phyloP scores from a whole-genome alignment of 1,140 invertebrate species.

The Dinoponera quadriceps region DNA sequence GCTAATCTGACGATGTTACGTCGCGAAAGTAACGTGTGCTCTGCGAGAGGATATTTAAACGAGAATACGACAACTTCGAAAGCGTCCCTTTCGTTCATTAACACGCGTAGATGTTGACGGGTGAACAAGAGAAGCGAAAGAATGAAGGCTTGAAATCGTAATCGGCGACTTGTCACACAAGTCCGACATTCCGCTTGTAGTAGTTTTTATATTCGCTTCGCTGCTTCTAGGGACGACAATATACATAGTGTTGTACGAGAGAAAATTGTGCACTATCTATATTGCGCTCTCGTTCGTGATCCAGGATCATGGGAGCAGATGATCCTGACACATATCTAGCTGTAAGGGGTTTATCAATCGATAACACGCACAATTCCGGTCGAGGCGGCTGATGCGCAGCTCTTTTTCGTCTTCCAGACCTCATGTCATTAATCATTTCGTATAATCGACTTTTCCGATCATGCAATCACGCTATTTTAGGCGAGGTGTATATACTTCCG shows the following conservation, averaged over 20 bases:
- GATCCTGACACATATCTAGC: background rate
- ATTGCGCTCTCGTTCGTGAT: background rate
- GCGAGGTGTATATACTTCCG: background rate
- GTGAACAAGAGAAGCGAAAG: background rate
- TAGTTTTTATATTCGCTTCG: background rate
- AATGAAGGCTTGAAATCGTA: background rate
- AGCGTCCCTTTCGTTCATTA: background rate
- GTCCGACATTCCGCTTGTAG: conserved; percentile 12
- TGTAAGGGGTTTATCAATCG: too few relatives aligned
- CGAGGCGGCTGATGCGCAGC: background rate
- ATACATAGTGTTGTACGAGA: background rate
- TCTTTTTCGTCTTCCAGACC: conserved; percentile 6
- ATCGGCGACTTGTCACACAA: background rate
- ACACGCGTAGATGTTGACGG: background rate
- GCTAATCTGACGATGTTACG: conserved; percentile 21
- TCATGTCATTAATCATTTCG: background rate
- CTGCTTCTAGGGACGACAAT: background rate
- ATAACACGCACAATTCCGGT: background rate
- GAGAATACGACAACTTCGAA: conserved; percentile 14
- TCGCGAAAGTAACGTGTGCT: conserved; percentile 16
- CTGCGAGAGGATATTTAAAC: background rate
- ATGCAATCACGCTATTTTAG: background rate
- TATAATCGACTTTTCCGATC: background rate
- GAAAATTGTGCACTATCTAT: background rate
- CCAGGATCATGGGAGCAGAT: background rate